A percentile compares a stretch with the other conserved stretches of the same genome.
Evolutionary conservation across 2,113 vertebrate genomes (phyloP).

Genomic region (Hemicordylus capensis): DNA sequence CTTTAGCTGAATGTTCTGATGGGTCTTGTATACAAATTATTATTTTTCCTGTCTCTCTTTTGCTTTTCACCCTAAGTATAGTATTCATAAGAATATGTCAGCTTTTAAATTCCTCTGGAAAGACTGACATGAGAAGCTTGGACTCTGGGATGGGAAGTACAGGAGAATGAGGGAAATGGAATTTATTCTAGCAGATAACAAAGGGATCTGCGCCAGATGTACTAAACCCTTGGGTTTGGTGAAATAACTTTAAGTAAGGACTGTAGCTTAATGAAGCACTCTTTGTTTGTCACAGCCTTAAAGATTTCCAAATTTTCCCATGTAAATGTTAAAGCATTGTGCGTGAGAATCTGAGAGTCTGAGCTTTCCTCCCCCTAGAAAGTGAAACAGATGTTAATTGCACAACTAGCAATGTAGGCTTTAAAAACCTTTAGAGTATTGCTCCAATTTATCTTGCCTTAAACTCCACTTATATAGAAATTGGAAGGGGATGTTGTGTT

Average conservation of each 20-base stretch:
- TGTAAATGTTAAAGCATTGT: background rate
- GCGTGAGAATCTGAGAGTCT: background rate
- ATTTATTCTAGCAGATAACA: conserved; percentile 1
- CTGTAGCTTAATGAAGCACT: background rate
- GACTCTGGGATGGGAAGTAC: background rate
- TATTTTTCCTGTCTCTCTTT: background rate
- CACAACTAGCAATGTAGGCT: background rate
- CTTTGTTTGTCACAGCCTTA: background rate
- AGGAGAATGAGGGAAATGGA: background rate
- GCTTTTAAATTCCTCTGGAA: background rate
- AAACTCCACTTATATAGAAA: conserved; percentile 53
- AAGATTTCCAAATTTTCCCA: conserved; percentile 12
- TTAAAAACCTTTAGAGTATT: conserved; percentile 40
- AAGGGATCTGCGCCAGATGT: background rate
- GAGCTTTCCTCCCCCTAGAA: background rate
- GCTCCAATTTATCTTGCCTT: conserved; percentile 52
- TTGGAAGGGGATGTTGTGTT: conserved; percentile 51
- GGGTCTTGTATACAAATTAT: background rate
- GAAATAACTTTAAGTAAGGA: background rate
- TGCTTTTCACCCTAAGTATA: background rate
- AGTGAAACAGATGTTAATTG: conserved; percentile 16
- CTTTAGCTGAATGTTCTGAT: background rate
- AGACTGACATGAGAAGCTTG: background rate
- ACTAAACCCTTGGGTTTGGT: background rate
- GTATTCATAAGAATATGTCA: background rate